These are phyloP conservation scores for Hydraecia micacea DNA, from an alignment of 2,888 invertebrate genomes.

Conservation along the genomic window DNA sequence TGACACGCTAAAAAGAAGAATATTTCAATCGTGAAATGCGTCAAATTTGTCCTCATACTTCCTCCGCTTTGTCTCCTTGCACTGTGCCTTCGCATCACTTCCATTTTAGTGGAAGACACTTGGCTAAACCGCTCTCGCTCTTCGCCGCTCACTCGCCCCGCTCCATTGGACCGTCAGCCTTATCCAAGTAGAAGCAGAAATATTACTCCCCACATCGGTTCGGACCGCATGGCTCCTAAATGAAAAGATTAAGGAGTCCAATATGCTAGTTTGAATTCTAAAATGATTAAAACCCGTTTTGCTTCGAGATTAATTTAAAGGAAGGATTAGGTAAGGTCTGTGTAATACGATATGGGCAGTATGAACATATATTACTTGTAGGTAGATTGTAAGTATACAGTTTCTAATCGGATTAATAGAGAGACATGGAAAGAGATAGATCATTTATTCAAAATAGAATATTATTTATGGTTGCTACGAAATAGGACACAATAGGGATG, in stretches of 20 bases:
- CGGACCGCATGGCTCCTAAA: constrained; percentile 68
- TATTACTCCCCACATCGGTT: constrained; percentile 69
- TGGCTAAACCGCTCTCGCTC: background rate
- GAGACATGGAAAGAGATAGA: background rate
- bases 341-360: constrained; percentile 10
- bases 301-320: constrained; percentile 40
- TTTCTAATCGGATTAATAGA: background rate
- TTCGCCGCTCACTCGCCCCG: background rate
- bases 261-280: constrained; percentile 74
- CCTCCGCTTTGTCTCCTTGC: background rate
- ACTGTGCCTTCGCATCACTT: background rate
- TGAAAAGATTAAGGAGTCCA: constrained; percentile 85
- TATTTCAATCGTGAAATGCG: background rate
- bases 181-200: constrained; percentile 38
- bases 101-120: background rate
- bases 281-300: constrained; percentile 75
- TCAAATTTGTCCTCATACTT: background rate
- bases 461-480: background rate
- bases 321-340: constrained; percentile 35
- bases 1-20: background rate
- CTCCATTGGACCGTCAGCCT: background rate
- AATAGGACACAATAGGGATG: background rate
- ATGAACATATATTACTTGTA: background rate
- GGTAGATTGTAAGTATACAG: background rate
- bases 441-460: background rate